A percentile compares a stretch with the other conserved stretches of the same genome.
Conservation (phyloP, 2,888 invertebrate genomes). For the Abscondita cerata region DNA sequence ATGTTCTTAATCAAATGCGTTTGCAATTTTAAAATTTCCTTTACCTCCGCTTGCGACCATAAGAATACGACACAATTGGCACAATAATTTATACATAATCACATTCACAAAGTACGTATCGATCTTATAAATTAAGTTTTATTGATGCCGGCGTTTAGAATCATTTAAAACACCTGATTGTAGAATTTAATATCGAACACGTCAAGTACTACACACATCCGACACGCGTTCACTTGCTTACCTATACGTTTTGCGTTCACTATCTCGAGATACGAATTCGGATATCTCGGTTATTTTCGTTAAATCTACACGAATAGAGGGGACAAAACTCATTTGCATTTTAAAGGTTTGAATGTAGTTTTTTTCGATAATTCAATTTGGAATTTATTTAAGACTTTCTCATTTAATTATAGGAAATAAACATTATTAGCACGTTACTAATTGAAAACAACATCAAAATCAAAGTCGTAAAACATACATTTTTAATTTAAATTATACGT, state of each 20-base stretch:
- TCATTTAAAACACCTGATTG: not conserved
- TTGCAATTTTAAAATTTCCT: slow-evolving; percentile 13
- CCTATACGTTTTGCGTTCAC: slow-evolving; percentile 10
- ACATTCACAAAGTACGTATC: slow-evolving; percentile 9
- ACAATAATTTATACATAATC: slow-evolving; percentile 22
- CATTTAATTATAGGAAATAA: too few species aligned
- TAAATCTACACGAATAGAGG: not conserved
- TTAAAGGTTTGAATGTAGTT: too few species aligned
- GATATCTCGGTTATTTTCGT: slow-evolving; percentile 5
- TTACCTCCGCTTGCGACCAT: slow-evolving; percentile 18
- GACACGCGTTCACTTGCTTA: slow-evolving; percentile 4
- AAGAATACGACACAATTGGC: slow-evolving; percentile 12
- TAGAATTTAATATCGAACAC: not conserved
- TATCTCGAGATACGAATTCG: slow-evolving; percentile 8
- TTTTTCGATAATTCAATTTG: too few species aligned
- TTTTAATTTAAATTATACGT: too few species aligned
- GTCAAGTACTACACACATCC: slow-evolving; percentile 3
- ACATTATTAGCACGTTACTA: too few species aligned
- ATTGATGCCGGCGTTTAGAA: too few species aligned
- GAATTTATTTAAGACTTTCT: too few species aligned
- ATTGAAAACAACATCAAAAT: too few species aligned
- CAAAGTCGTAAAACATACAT: too few species aligned
- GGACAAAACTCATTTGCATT: not conserved
- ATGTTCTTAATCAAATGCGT: not conserved
- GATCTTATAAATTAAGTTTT: not conserved